Percentiles rank a stretch among this genome's conserved stretches.
Conservation (phyloP, 1,140 invertebrate genomes). For the Lepidurus packardi region DNA sequence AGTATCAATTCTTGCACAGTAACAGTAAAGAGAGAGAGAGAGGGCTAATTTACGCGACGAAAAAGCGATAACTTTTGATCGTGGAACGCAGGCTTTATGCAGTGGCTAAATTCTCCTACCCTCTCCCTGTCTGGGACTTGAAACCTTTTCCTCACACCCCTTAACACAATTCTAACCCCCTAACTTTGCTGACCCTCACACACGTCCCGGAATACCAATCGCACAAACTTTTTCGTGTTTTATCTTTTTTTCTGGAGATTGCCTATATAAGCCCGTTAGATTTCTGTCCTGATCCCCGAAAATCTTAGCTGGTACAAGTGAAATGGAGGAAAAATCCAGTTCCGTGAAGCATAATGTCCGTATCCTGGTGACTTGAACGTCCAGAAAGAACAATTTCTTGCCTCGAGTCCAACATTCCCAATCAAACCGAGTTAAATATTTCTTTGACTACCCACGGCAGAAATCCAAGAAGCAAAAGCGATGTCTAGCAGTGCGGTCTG, state of each 20-base stretch:
- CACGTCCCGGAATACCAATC: slow-evolving; percentile 3
- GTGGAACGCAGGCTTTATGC: not conserved
- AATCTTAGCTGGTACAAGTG: not conserved
- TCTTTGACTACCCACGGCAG: no score
- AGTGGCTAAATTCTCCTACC: slow-evolving; percentile 2
- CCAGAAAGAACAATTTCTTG: not conserved
- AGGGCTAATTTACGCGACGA: slow-evolving; percentile 5
- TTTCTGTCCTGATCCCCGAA: not conserved
- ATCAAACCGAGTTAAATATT: no score
- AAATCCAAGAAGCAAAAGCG: not conserved
- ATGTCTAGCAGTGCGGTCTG: not conserved
- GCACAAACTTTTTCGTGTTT: not conserved
- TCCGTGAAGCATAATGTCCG: not conserved
- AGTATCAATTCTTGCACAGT: not conserved
- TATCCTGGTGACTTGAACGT: not conserved
- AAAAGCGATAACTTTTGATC: slow-evolving; percentile 22
- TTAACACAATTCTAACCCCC: slow-evolving; percentile 17
- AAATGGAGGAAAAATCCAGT: not conserved
- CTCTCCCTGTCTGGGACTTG: not conserved
- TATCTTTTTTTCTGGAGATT: not conserved
- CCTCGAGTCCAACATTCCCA: no score
- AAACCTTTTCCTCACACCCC: slow-evolving; percentile 1
- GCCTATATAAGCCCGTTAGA: not conserved
- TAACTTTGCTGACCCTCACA: slow-evolving; percentile 18
- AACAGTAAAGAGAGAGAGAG: not conserved